Evolutionary conservation across 2,113 vertebrate genomes (phyloP).

Genomic region (Prionailurus viverrinus): DNA sequence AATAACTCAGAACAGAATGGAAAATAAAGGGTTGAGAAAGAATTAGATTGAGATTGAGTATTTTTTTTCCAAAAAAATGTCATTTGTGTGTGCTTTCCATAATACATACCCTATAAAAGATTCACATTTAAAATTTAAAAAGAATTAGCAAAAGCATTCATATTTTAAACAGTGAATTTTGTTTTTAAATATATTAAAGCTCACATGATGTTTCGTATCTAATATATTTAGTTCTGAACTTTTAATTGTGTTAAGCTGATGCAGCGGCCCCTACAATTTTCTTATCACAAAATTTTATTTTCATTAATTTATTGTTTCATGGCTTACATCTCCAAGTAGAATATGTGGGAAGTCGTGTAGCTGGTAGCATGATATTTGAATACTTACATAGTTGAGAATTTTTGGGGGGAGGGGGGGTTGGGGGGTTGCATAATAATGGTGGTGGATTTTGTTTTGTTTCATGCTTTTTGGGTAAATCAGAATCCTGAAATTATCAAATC

Average conservation of each 20-base stretch:
- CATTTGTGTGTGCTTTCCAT: not conserved
- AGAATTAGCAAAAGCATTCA: not conserved
- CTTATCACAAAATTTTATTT: not conserved
- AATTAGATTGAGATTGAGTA: not conserved
- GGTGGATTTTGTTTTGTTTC: not conserved
- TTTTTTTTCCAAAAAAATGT: not conserved
- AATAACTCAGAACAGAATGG: not conserved
- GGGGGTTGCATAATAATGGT: not conserved
- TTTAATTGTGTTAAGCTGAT: not conserved
- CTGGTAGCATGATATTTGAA: not conserved
- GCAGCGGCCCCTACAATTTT: not conserved
- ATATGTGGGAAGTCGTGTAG: not conserved
- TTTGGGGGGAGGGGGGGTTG: not conserved
- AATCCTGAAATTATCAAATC: not conserved
- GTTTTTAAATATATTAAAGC: not conserved
- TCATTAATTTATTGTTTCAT: slow-evolving; percentile 18
- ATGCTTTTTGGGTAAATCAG: not conserved
- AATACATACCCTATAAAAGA: not conserved
- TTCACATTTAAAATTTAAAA: not conserved
- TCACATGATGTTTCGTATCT: not conserved
- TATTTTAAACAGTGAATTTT: not conserved
- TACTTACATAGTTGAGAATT: not conserved
- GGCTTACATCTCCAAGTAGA: not conserved
- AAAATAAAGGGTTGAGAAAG: not conserved
- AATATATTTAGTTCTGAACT: not conserved